Base-by-base conservation (phyloP, 2,797 vertebrate genomes). In the Acipenser transmontanus region DNA sequence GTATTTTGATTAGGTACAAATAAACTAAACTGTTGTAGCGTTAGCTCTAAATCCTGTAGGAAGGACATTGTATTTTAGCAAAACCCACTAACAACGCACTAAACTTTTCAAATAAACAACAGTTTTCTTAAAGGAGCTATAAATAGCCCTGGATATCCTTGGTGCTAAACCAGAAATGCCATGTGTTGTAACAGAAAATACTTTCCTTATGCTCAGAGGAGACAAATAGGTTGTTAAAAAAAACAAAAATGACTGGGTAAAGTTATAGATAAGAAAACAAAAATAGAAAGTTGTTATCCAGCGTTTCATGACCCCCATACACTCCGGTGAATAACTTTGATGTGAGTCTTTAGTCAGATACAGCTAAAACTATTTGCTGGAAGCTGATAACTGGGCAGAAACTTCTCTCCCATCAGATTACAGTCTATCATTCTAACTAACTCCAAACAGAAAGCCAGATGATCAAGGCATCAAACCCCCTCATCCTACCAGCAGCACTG, bases 331-430 rank as follows among this genome's bases (percentile, higher is more conserved):
- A 34, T 34, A 54, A 73, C 81, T 87, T 86, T 87, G 87, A 86
- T 86, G 81, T 84, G 77, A 85, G 85, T 84, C 84, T 84, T 80
- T 81, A 84, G 86, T 87, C 82, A 83, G 80, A 84, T 90, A 80
- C 79, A 78, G 80, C 81, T 72, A 74, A 85, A 76, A 78, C 62
- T 50, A 67, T 76, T 74, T 78, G 78, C 1, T 0, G 60, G 48
- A 68, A 68, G 66, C 72, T 66, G 63, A 68, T 74, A 70, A 61
- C 71, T 71, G 71, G 51, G 66, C 61, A 69, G 71, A 75, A 67
- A 72, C 67, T 71, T 9, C 69, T 80, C 66, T 68, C 61, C 64
- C 75, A 81, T 82, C 73, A 72, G 74, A 79, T 75, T 78, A 34
- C 34, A 5, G 78, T 76, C 74, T 73, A 70, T 83, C 81, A 79